A percentile compares a stretch with the other conserved stretches of the same genome.
These are phyloP conservation scores for Lepeophtheirus salmonis DNA, from an alignment of 1,140 invertebrate species.

Conservation along the genomic window DNA sequence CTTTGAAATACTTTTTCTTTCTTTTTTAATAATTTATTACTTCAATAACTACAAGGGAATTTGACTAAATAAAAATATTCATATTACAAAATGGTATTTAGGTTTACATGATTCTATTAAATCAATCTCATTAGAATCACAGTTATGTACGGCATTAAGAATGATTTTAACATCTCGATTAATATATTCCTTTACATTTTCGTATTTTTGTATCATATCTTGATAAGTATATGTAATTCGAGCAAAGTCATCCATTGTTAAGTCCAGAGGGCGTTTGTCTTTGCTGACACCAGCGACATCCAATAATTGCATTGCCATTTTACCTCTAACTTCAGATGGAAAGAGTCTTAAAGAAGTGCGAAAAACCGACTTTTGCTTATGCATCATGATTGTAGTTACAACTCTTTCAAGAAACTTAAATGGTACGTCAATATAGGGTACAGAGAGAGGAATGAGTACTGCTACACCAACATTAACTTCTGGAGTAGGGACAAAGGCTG, in stretches of 20 bases:
- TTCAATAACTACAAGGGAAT: no score
- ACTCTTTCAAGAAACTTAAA: conserved; percentile 83
- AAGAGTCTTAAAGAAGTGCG: neutral
- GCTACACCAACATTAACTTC: conserved; percentile 92
- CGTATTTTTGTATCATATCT: neutral
- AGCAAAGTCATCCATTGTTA: conserved; percentile 2
- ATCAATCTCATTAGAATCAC: neutral
- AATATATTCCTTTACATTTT: neutral
- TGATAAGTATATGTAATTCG: neutral
- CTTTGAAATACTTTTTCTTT: no score
- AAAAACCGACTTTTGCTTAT: conserved; percentile 52
- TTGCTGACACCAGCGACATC: neutral
- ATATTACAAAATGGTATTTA: neutral
- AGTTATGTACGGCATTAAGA: neutral
- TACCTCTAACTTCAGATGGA: neutral
- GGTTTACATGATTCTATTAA: neutral
- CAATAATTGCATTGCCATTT: neutral
- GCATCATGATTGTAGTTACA: conserved; percentile 58
- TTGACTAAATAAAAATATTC: no score
- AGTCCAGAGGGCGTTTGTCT: neutral
- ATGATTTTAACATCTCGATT: neutral
- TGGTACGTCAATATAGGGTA: conserved; percentile 53
- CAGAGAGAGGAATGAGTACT: conserved; percentile 52
- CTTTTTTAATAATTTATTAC: no score
- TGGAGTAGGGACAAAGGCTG: conserved; percentile 75